Base-by-base conservation (phyloP, 1,140 invertebrate species). In the Drosophila aff. region DNA sequence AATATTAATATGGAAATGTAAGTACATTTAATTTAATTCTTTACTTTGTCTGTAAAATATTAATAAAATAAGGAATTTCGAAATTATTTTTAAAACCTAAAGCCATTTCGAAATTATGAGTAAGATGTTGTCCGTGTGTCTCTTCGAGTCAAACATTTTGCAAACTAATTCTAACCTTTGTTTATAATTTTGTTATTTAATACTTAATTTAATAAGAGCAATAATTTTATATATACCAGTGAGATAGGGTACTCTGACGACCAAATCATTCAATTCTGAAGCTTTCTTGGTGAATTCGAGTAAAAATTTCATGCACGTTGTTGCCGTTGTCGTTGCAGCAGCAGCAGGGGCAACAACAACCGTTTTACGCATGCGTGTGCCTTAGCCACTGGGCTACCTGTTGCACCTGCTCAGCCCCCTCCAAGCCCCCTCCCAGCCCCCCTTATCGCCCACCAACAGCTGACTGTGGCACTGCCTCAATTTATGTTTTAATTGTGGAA, bases 401-500 rank as follows among this genome's bases (percentile, higher is more conserved):
- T 89, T 87, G 77, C 84, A 87, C 83, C 83, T 89, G 71, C 40
- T 38, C 46, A 15, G 38, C 33, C 43, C 38, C 61, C 41, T 36
- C 4, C 47, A 11, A 26, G 18, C 11, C 15, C 18, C 43, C 8
- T 38, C 21, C 2, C 1, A 21, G 21, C 28, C 8, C 16, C 18
- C 43, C 8, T 38, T 21, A 26, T n/a, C 16, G 46, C 52, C 41
- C 50, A 23, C 23, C 53, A 33, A 26, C 69, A 73, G 60, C 76
- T 66, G 64, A 60, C 62, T 65, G 57, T 41, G 66, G 72, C 81
- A 76, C 44, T 73, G 78, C 85, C 81, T 84, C 78, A 90, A 83
- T 89, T 82, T 90, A 90, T 85, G 85, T 84, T 89, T 90, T 89
- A 90, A 89, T 90, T 89, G 85, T 89, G 78, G 63, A 89, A 85